A percentile compares a stretch with the other conserved stretches of the same genome.
Evolutionary conservation across 1,140 invertebrate species (phyloP).

Genomic region (Euschistus heros): DNA sequence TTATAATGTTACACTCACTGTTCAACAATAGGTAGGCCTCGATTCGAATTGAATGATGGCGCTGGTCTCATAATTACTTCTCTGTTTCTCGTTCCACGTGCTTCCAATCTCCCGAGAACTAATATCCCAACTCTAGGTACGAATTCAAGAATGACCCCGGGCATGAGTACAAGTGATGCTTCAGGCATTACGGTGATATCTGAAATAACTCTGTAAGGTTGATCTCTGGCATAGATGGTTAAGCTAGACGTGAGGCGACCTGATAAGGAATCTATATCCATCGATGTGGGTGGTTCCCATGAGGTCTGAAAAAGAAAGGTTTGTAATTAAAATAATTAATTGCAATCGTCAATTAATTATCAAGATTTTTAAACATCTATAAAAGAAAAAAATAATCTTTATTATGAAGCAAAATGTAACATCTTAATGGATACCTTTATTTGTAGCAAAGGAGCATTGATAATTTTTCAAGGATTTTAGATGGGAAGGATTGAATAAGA

Average conservation of each 20-base stretch:
- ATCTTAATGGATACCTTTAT: too few relatives aligned
- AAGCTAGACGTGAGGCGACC: constrained; percentile 71
- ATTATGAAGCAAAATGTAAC: too few relatives aligned
- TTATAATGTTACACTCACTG: constrained; percentile 18
- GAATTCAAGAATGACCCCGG: constrained; percentile 89
- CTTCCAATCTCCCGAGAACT: constrained; percentile 79
- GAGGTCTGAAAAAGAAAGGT: constrained; percentile 35
- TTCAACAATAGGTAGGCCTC: constrained; percentile 12
- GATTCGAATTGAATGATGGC: neutral
- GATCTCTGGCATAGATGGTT: constrained; percentile 49
- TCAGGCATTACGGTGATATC: constrained; percentile 97
- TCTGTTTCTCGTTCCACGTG: constrained; percentile 62
- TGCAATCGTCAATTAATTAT: too few relatives aligned
- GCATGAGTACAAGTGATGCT: constrained; percentile 70
- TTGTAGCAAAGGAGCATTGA: too few relatives aligned
- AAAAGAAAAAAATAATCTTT: too few relatives aligned
- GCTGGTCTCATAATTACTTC: constrained; percentile 75
- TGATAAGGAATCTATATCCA: constrained; percentile 60
- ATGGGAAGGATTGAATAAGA: too few relatives aligned
- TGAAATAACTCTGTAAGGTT: constrained; percentile 72
- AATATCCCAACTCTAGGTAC: constrained; percentile 93
- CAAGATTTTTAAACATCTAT: too few relatives aligned
- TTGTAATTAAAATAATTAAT: too few relatives aligned
- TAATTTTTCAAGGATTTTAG: too few relatives aligned
- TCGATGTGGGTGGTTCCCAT: constrained; percentile 39